These are phyloP conservation scores for Pithecia hirsuta DNA, from an alignment of 2,797 vertebrate species.

Conservation along the genomic window DNA sequence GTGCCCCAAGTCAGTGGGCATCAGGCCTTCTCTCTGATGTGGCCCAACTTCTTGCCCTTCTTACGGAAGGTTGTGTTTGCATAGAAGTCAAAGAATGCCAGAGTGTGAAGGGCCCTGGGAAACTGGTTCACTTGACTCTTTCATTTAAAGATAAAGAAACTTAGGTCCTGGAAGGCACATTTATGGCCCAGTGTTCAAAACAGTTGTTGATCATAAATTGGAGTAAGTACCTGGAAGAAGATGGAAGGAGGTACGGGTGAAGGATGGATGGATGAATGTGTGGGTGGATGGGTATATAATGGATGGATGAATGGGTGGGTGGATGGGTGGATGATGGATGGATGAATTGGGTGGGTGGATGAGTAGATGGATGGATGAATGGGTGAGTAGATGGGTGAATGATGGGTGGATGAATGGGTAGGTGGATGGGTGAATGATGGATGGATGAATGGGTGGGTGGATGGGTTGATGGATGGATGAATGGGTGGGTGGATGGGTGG, in stretches of 20 bases:
- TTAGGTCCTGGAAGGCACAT: background rate
- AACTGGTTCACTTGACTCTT: too few relatives aligned
- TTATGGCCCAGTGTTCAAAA: background rate
- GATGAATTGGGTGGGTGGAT: background rate
- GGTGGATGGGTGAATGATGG: accelerated
- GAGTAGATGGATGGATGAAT: background rate
- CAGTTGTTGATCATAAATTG: background rate
- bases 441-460: accelerated
- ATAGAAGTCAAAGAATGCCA: background rate
- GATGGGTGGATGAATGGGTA: accelerated
- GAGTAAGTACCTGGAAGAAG: too few relatives aligned
- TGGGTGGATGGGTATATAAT: too few relatives aligned
- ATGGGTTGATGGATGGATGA: accelerated
- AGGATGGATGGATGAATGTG: background rate
- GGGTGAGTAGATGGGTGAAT: accelerated
- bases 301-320: background rate
- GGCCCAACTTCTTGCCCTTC: background rate
- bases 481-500: accelerated
- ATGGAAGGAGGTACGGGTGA: background rate
- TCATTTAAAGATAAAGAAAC: background rate
- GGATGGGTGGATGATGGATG: accelerated
- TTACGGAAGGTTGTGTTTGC: background rate
- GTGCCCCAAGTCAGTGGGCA: background rate
- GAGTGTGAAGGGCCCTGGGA: background rate
- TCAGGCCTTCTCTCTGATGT: background rate